Percentiles rank a stretch among this genome's conserved stretches.
Conservation (phyloP, 2,113 vertebrate species). For the Edolisoma coerulescens region DNA sequence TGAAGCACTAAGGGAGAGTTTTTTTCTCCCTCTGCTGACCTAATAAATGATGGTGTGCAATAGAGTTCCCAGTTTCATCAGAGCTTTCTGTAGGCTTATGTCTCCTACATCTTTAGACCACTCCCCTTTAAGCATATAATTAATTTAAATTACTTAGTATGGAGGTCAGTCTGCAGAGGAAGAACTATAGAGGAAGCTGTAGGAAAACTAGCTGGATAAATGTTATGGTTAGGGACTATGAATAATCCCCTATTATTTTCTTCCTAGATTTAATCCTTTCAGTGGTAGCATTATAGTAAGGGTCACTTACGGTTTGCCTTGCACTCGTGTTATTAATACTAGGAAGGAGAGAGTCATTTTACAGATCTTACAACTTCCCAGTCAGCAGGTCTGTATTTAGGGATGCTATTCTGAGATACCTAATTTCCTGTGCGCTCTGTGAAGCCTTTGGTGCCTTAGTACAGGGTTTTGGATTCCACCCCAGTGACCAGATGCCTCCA, state of each 20-base stretch:
- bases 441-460: constrained; percentile 26
- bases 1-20: not conserved
- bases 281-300: not conserved
- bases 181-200: not conserved
- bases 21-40: not conserved
- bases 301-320: not conserved
- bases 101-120: not conserved
- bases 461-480: constrained; percentile 41
- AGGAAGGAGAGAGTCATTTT: not conserved
- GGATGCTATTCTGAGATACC: constrained; percentile 56
- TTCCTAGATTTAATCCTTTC: not conserved
- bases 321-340: not conserved
- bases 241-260: not conserved
- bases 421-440: constrained; percentile 57
- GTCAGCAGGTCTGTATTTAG: constrained; percentile 50
- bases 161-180: not conserved
- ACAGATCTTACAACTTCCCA: constrained; percentile 7
- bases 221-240: not conserved
- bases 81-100: not conserved
- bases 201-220: not conserved
- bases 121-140: not conserved
- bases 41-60: not conserved
- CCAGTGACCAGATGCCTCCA: constrained; percentile 47
- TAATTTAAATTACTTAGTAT: not conserved
- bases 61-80: not conserved